Percentiles rank a stretch among this genome's conserved stretches.
Evolutionary conservation across 2,888 invertebrate species (phyloP).

Genomic region (Blastobasis lacticolella): DNA sequence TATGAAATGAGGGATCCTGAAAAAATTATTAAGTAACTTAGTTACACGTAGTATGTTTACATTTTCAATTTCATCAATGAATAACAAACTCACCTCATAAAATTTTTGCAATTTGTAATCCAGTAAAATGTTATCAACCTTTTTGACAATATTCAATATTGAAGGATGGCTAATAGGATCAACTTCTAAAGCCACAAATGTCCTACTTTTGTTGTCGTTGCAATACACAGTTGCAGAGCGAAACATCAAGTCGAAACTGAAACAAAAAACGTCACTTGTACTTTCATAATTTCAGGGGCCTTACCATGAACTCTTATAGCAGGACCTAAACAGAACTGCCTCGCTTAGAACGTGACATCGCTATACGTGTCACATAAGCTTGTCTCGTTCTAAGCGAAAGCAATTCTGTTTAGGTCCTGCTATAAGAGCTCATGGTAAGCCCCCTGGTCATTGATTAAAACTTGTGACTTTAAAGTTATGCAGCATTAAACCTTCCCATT

Average conservation of each 20-base stretch:
- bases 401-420: too few relatives aligned
- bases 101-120: conserved; percentile 85
- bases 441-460: too few relatives aligned
- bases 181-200: conserved; percentile 84
- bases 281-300: conserved; percentile 1
- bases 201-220: conserved; percentile 89
- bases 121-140: conserved; percentile 78
- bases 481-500: too few relatives aligned
- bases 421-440: too few relatives aligned
- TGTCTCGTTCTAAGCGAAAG: too few relatives aligned
- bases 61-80: conserved; percentile 1
- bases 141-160: conserved; percentile 71
- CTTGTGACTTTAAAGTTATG: not conserved
- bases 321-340: too few relatives aligned
- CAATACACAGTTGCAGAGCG: conserved; percentile 80
- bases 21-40: conserved; percentile 26
- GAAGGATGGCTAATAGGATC: conserved; percentile 69
- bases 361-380: too few relatives aligned
- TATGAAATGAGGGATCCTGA: conserved; percentile 88
- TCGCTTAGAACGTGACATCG: too few relatives aligned
- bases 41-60: too few relatives aligned
- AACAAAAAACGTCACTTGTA: conserved; percentile 20
- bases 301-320: too few relatives aligned
- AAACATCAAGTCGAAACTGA: conserved; percentile 76
- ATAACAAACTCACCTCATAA: conserved; percentile 76